A percentile compares a stretch with the other conserved stretches of the same genome.
Conservation (phyloP, 2,797 vertebrate species). For the Morelia viridis region DNA sequence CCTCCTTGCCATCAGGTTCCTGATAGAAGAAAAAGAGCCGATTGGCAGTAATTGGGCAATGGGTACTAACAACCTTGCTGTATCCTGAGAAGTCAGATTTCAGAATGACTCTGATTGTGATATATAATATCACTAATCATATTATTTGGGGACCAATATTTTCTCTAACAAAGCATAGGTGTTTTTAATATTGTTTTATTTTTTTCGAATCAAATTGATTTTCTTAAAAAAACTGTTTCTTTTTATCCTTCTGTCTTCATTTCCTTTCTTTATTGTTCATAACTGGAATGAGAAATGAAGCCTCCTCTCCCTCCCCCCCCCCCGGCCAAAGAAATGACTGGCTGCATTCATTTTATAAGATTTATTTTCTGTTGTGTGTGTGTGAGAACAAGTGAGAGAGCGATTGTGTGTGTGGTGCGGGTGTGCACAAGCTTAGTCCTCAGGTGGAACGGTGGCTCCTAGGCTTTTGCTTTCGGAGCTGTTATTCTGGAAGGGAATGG, state of each 20-base stretch:
- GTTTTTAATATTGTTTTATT: slow-evolving; percentile 15
- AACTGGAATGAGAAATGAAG: slow-evolving; percentile 51
- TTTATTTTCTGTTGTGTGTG: slow-evolving; percentile 70
- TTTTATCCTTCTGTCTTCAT: slow-evolving; percentile 54
- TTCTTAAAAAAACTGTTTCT: slow-evolving; percentile 57
- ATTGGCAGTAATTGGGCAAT: neutral
- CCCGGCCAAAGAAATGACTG: neutral
- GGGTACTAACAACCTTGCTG: neutral
- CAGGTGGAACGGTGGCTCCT: slow-evolving; percentile 95
- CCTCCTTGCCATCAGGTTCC: neutral
- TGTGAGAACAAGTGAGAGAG: slow-evolving; percentile 47
- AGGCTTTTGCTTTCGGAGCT: slow-evolving; percentile 97
- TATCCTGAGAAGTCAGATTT: neutral
- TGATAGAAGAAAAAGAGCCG: neutral
- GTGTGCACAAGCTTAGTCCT: slow-evolving; percentile 86
- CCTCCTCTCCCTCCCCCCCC: neutral
- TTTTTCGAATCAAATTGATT: slow-evolving; percentile 64
- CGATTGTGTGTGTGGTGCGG: slow-evolving; percentile 33
- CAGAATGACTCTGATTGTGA: neutral
- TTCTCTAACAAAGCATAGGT: slow-evolving; percentile 41
- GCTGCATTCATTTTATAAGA: slow-evolving; percentile 60
- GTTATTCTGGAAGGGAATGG: slow-evolving; percentile 99
- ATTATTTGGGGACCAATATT: slow-evolving; percentile 42
- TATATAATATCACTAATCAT: neutral
- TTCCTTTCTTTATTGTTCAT: slow-evolving; percentile 66